These are phyloP conservation scores for Leptodactylus fallax DNA, from an alignment of 2,797 vertebrate species.

Conservation along the genomic window DNA sequence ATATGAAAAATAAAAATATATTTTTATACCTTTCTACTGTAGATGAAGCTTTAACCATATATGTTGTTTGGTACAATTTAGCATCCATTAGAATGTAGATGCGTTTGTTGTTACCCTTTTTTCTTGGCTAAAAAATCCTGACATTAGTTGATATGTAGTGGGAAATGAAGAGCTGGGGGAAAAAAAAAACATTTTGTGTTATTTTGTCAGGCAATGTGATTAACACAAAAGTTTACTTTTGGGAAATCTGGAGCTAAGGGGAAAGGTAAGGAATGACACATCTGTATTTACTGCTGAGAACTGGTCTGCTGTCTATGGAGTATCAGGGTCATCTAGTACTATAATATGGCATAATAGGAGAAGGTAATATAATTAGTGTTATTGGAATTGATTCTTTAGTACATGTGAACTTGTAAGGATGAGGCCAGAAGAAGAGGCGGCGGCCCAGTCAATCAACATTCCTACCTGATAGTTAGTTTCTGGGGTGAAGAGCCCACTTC, in stretches of 20 bases:
- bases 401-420: conserved; percentile 69
- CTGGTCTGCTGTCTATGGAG: background rate
- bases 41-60: background rate
- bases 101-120: too few relatives aligned
- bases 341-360: conserved; percentile 68
- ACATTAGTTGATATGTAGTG: too few relatives aligned
- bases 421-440: too few relatives aligned
- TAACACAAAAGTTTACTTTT: too few relatives aligned
- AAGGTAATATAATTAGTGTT: background rate
- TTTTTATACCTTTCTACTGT: background rate
- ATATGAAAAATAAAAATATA: background rate
- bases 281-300: background rate
- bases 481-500: conserved; percentile 67
- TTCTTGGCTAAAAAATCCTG: too few relatives aligned
- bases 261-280: too few relatives aligned
- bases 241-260: too few relatives aligned
- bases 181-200: too few relatives aligned
- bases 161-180: too few relatives aligned
- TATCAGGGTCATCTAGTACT: background rate
- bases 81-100: background rate
- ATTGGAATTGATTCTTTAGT: too few relatives aligned
- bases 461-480: conserved; percentile 77
- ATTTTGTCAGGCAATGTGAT: too few relatives aligned
- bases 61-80: background rate
- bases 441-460: conserved; percentile 78